A percentile compares a stretch with the other conserved stretches of the same genome.
Evolutionary conservation across 2,888 invertebrate species (phyloP).

Genomic region (Pachydiplax longipennis): DNA sequence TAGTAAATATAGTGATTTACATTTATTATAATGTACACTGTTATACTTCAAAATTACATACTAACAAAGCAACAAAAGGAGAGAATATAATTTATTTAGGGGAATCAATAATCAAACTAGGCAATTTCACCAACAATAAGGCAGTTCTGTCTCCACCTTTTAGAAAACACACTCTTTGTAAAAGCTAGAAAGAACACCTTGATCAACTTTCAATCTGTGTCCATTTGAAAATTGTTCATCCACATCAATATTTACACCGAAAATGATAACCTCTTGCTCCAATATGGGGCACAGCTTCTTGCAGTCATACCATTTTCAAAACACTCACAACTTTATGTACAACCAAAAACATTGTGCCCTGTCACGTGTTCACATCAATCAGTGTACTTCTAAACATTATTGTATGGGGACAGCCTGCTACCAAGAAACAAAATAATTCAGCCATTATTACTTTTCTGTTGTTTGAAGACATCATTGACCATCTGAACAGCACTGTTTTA

Average conservation of each 20-base stretch:
- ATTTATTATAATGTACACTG: slow-evolving; percentile 47
- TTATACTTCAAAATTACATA: slow-evolving; percentile 47
- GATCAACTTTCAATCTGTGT: neutral
- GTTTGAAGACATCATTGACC: neutral
- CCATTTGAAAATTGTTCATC: neutral
- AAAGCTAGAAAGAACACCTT: slow-evolving; percentile 27
- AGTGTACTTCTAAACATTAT: neutral
- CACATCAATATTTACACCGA: slow-evolving; percentile 25
- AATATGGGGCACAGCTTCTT: slow-evolving; percentile 28
- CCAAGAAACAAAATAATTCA: neutral
- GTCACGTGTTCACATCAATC: neutral
- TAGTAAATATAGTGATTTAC: slow-evolving; percentile 48
- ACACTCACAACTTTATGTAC: neutral
- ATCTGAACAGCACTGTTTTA: neutral
- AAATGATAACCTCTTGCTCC: slow-evolving; percentile 28
- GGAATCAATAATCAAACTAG: slow-evolving; percentile 43
- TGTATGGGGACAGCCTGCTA: neutral
- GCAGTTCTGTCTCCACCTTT: slow-evolving; percentile 19
- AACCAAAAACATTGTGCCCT: slow-evolving; percentile 7
- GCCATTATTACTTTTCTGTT: neutral
- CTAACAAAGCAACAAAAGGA: slow-evolving; percentile 46
- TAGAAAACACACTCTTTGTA: slow-evolving; percentile 31
- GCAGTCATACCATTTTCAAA: neutral
- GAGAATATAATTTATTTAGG: slow-evolving; percentile 45
- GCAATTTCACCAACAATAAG: slow-evolving; percentile 34